Evolutionary conservation across 2,888 invertebrate species (phyloP).

Genomic region (Euzophera pinguis): DNA sequence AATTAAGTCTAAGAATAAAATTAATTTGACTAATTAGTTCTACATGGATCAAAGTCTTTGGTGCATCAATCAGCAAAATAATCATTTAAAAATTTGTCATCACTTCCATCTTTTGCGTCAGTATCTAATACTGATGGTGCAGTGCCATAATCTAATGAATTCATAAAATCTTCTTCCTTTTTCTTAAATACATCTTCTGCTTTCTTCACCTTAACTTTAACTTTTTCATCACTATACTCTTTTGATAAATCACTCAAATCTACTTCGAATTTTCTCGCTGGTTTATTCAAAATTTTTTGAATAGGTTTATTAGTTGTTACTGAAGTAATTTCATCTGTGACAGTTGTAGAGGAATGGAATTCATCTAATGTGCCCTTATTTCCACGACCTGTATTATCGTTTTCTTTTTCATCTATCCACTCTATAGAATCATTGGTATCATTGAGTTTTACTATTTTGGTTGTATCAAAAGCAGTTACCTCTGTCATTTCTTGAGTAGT

Average conservation of each 20-base stretch:
- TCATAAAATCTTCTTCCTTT: constrained; percentile 49
- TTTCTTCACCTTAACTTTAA: constrained; percentile 22
- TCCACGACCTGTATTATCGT: constrained; percentile 29
- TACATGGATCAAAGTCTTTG: not conserved
- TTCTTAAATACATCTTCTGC: constrained; percentile 37
- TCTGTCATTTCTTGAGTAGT: not conserved
- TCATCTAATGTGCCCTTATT: constrained; percentile 11
- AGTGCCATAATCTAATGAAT: constrained; percentile 55
- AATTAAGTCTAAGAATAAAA: no score
- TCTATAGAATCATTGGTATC: constrained; percentile 23
- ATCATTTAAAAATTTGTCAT: constrained; percentile 1
- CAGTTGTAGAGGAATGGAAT: constrained; percentile 9
- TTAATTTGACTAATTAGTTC: not conserved
- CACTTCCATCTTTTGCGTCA: constrained; percentile 30
- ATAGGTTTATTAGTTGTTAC: constrained; percentile 13
- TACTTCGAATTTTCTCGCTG: constrained; percentile 22
- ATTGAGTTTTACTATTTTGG: constrained; percentile 6
- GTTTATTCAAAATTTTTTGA: constrained; percentile 6
- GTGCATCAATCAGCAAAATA: constrained; percentile 1
- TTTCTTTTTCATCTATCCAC: constrained; percentile 43
- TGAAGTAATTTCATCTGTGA: constrained; percentile 4
- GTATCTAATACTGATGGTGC: constrained; percentile 40
- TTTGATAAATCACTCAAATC: constrained; percentile 33
- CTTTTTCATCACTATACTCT: constrained; percentile 30
- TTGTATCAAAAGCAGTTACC: not conserved